Conservation (phyloP, 2,113 vertebrate species). For the Xiphophorus hellerii region DNA sequence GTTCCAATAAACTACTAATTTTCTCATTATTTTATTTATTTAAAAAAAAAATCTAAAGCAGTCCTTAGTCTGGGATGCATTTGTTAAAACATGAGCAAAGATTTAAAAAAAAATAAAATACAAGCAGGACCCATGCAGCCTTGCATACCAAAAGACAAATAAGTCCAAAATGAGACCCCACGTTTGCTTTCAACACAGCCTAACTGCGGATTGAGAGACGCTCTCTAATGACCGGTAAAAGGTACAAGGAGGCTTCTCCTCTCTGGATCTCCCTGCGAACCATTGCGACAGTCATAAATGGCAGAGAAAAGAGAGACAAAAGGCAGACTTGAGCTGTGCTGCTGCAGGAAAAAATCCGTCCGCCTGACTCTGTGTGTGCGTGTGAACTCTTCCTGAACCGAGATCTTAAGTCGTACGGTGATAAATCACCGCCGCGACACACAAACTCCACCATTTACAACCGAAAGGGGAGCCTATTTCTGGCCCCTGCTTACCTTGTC, state of each 20-base stretch:
- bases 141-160: conserved; percentile 32
- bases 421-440: conserved; percentile 97
- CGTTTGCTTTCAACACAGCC: conserved; percentile 11
- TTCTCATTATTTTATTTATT: neutral
- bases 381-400: conserved; percentile 99
- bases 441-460: conserved; percentile 96
- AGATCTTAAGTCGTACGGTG: conserved; percentile 97
- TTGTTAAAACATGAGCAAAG: neutral
- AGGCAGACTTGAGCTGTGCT: conserved; percentile 76
- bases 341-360: conserved; percentile 85
- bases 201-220: conserved; percentile 49
- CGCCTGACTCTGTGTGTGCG: conserved; percentile 86
- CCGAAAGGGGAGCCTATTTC: conserved; percentile 86
- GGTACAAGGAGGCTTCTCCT: conserved; percentile 31
- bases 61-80: neutral
- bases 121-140: conserved; percentile 20
- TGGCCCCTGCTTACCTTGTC: conserved; percentile 97
- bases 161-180: conserved; percentile 33
- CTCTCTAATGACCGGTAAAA: conserved; percentile 43
- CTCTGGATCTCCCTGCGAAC: conserved; percentile 50
- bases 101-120: neutral
- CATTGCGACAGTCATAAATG: conserved; percentile 56
- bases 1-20: neutral
- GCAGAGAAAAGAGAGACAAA: conserved; percentile 71
- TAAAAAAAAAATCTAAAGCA: neutral